Conservation (phyloP, 2,113 vertebrate species). For the Ondatra zibethicus region DNA sequence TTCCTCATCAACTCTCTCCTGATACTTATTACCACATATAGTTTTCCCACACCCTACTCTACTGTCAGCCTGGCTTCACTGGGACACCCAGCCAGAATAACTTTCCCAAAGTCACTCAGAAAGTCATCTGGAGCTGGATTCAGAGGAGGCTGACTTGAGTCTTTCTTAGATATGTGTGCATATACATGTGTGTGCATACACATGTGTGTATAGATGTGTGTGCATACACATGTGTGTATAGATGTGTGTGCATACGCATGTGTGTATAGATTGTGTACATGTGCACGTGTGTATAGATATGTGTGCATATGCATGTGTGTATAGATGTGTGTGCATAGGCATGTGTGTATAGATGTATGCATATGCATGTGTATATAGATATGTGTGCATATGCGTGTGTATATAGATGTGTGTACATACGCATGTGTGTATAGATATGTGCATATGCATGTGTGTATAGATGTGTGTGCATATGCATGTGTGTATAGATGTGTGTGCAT, state of each 20-base stretch:
- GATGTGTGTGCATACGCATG: not conserved
- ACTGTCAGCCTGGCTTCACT: not conserved
- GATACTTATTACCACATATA: not conserved
- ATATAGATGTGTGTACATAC: not conserved
- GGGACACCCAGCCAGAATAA: not conserved
- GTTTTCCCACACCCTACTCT: not conserved
- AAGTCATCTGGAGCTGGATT: not conserved
- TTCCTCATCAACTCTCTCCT: not conserved
- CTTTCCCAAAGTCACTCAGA: not conserved
- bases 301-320: not conserved
- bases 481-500: no score
- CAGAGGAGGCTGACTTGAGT: not conserved
- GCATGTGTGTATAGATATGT: not conserved
- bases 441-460: not conserved
- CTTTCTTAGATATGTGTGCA: not conserved
- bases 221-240: not conserved
- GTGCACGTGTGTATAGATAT: rapidly evolving
- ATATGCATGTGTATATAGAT: not conserved
- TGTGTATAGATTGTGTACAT: not conserved
- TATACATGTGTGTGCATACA: not conserved
- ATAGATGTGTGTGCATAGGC: not conserved
- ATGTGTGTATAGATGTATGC: not conserved
- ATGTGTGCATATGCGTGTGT: not conserved
- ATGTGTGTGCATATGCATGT: not conserved
- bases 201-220: not conserved